These are phyloP conservation scores for Tetragonula carbonaria DNA, from an alignment of 2,888 invertebrate species.

Conservation along the genomic window DNA sequence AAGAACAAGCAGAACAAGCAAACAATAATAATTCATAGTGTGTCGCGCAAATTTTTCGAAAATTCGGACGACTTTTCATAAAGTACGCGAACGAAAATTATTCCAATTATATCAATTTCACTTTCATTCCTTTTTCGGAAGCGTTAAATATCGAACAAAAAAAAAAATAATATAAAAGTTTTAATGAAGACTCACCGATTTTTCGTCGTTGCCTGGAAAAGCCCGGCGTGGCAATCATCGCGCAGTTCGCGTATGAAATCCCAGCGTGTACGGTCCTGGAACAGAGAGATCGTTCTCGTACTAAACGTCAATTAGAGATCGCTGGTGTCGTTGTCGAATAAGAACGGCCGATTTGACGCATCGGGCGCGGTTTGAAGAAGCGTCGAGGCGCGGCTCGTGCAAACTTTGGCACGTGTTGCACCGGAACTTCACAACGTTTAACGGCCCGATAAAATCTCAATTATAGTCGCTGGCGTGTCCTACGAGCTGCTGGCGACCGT, in stretches of 20 bases:
- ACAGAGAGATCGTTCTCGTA: background rate
- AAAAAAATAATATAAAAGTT: too few relatives aligned
- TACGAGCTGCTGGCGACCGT: slow-evolving; percentile 48
- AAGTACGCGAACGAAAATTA: too few relatives aligned
- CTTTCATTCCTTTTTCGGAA: too few relatives aligned
- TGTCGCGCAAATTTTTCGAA: too few relatives aligned
- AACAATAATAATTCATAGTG: too few relatives aligned
- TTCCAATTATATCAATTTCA: too few relatives aligned
- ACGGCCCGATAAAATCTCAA: slow-evolving; percentile 70
- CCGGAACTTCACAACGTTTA: slow-evolving; percentile 67
- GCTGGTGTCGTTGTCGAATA: background rate
- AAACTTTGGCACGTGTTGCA: slow-evolving; percentile 69
- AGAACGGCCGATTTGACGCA: slow-evolving; percentile 27
- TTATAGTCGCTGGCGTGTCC: slow-evolving; percentile 64
- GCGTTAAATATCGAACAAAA: too few relatives aligned
- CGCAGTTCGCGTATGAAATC: slow-evolving; percentile 29
- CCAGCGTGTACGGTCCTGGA: slow-evolving; percentile 42
- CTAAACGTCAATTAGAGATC: slow-evolving; percentile 5
- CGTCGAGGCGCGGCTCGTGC: slow-evolving; percentile 29
- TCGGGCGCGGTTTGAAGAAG: slow-evolving; percentile 42
- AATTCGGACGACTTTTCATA: too few relatives aligned
- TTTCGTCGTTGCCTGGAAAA: slow-evolving; percentile 56
- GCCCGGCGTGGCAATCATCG: slow-evolving; percentile 52
- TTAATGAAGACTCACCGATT: slow-evolving; percentile 49
- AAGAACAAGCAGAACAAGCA: too few relatives aligned